Conservation (phyloP, 2,113 vertebrate species). For the Lethenteron reissneri region DNA sequence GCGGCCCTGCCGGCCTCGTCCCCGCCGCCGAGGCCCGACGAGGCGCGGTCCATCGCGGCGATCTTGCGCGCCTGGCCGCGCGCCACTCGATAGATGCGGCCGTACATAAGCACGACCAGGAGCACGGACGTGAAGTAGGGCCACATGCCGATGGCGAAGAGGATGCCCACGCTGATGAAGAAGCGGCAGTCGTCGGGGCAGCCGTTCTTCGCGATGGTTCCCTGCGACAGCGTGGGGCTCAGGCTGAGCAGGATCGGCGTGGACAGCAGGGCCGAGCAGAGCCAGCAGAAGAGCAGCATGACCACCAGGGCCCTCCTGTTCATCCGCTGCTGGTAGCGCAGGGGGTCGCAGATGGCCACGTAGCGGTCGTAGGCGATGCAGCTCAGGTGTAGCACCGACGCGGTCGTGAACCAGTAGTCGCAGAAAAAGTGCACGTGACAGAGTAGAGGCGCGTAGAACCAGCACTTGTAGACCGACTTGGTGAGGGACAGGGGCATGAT, state of each 20-base stretch:
- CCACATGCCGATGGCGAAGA: no score
- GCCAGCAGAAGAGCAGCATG: slow-evolving; percentile 63
- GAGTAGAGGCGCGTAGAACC: no score
- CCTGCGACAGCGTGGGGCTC: no score
- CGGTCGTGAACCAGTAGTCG: slow-evolving; percentile 30
- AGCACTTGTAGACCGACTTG: no score
- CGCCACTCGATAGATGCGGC: slow-evolving; percentile 76
- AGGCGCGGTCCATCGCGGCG: slow-evolving; percentile 20
- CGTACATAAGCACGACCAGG: slow-evolving; percentile 88
- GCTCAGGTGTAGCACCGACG: slow-evolving; percentile 85
- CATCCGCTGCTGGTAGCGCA: slow-evolving; percentile 74
- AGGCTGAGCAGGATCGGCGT: slow-evolving; percentile 19
- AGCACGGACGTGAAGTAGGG: slow-evolving; percentile 59
- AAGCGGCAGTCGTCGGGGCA: slow-evolving; percentile 37
- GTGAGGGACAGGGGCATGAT: no score
- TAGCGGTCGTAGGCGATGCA: slow-evolving; percentile 88
- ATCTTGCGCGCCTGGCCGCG: slow-evolving; percentile 69
- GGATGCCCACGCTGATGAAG: slow-evolving; percentile 29
- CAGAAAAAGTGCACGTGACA: no score
- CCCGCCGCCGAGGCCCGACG: slow-evolving; percentile 19
- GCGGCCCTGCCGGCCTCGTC: slow-evolving; percentile 27
- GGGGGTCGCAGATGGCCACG: slow-evolving; percentile 77
- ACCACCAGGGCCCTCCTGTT: slow-evolving; percentile 66
- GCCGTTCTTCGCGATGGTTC: no score
- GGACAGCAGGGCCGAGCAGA: slow-evolving; percentile 65